Evolutionary conservation across 2,113 vertebrate genomes (phyloP).

Genomic region (Scopus umbretta): DNA sequence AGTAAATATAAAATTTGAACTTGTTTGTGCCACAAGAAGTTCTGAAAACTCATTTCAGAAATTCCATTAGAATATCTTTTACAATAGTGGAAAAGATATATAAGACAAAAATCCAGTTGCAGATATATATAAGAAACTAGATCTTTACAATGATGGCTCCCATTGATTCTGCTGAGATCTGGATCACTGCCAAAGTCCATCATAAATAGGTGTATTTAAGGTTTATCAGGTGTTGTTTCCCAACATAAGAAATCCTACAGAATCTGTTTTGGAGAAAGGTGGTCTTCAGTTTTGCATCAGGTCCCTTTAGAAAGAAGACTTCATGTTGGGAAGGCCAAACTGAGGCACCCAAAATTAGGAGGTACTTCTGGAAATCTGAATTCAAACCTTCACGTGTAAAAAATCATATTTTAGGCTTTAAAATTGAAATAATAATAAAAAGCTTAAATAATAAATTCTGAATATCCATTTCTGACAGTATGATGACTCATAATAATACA

Average conservation of each 20-base stretch:
- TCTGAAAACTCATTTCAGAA: not conserved
- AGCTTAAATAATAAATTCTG: not conserved
- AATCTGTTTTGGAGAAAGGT: not conserved
- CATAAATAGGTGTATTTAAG: not conserved
- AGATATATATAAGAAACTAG: not conserved
- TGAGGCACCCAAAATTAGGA: not conserved
- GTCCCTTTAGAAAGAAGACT: not conserved
- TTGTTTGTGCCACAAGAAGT: not conserved
- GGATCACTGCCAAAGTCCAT: not conserved
- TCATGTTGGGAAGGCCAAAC: not conserved
- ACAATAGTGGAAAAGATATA: not conserved
- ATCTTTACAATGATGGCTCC: not conserved
- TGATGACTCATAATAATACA: not conserved
- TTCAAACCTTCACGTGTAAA: not conserved
- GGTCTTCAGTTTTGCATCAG: not conserved
- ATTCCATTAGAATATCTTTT: not conserved
- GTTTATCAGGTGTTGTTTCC: not conserved
- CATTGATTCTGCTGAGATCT: not conserved
- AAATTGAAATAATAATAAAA: not conserved
- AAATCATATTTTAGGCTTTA: not conserved
- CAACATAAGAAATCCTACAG: not conserved
- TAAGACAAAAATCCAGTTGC: not conserved
- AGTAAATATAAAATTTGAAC: not conserved
- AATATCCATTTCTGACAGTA: not conserved
- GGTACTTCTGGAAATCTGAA: not conserved